phyloP scores from a whole-genome alignment of 2,888 invertebrate genomes.

The Chirona hameri region DNA sequence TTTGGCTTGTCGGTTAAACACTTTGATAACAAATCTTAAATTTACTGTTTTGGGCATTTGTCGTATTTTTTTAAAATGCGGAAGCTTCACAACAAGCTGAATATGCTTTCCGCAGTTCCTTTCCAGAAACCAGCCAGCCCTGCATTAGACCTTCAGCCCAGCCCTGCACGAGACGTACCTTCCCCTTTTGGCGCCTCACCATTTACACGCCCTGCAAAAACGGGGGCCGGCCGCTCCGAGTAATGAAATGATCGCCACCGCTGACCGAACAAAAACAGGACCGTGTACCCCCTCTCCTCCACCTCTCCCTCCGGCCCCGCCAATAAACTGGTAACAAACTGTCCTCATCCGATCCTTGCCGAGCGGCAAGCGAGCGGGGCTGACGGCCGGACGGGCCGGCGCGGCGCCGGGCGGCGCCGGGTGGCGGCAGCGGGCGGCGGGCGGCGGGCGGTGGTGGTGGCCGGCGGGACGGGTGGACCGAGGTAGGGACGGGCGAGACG shows the following conservation, averaged over 20 bases:
- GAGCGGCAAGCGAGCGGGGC: not conserved
- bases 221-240: not conserved
- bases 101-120: too few relatives aligned
- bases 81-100: too few relatives aligned
- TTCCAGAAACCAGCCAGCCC: too few relatives aligned
- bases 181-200: not conserved
- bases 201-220: not conserved
- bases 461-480: too few relatives aligned
- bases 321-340: not conserved
- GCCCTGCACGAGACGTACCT: too few relatives aligned
- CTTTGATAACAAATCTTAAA: too few relatives aligned
- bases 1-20: too few relatives aligned
- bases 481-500: too few relatives aligned
- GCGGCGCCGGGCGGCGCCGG: not conserved
- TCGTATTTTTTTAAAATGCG: too few relatives aligned
- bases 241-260: constrained; percentile 8
- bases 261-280: not conserved
- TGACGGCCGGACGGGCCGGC: not conserved
- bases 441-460: not conserved
- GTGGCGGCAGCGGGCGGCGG: not conserved
- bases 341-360: not conserved
- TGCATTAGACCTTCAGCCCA: too few relatives aligned
- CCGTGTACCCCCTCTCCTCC: not conserved
- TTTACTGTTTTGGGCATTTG: too few relatives aligned
- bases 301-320: not conserved